Evolutionary conservation across 2,797 vertebrate genomes (phyloP).

Genomic region (Threskiornis aethiopicus): DNA sequence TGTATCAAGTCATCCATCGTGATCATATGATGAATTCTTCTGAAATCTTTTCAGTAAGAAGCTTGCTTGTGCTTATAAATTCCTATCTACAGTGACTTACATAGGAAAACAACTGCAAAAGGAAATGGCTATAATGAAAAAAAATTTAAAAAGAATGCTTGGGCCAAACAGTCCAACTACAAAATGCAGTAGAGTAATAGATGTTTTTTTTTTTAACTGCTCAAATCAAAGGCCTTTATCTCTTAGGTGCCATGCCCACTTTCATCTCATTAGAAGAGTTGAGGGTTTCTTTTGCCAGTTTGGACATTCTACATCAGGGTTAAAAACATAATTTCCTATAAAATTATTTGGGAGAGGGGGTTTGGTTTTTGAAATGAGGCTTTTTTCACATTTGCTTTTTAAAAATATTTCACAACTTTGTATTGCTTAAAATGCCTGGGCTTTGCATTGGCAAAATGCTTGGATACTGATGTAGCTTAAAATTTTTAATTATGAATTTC

Average conservation of each 20-base stretch:
- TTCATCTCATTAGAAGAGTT: rapidly evolving
- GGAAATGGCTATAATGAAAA: neutral
- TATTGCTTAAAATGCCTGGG: neutral
- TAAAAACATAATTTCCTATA: neutral
- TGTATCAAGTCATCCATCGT: neutral
- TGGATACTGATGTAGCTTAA: neutral
- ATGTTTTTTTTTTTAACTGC: neutral
- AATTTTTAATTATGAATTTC: neutral
- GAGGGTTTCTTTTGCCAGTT: neutral
- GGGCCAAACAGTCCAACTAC: neutral
- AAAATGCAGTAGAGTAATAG: neutral
- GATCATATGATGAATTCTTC: neutral
- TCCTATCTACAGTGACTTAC: neutral
- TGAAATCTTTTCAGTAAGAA: neutral
- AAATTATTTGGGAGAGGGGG: neutral
- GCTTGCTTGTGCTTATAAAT: neutral
- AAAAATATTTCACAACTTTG: neutral
- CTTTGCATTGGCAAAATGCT: neutral
- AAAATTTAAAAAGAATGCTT: neutral
- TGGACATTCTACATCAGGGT: rapidly evolving
- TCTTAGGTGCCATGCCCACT: neutral
- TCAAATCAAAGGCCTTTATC: neutral
- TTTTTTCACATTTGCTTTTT: neutral
- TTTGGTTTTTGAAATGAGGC: neutral
- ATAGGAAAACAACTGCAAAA: neutral